Evolutionary conservation across 2,888 invertebrate genomes (phyloP), one percentile per base, ranked within the genome.

Genomic region (Punctoribates punctum): DNA sequence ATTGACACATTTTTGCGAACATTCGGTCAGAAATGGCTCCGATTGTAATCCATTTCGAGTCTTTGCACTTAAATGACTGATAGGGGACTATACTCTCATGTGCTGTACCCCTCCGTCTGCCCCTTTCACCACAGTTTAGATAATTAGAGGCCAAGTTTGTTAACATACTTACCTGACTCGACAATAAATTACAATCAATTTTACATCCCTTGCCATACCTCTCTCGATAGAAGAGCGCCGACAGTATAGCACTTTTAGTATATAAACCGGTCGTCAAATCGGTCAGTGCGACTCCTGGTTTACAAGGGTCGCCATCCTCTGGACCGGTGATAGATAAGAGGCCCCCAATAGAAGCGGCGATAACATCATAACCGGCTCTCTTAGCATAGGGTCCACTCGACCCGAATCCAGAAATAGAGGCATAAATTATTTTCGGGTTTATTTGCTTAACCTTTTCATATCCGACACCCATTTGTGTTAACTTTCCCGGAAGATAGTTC

Each of bases 81-180:
- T 98, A 97, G 0, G 97, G 97, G 0, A 97, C 97, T 78, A 98
- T 90, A 82, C 93, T 95, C 77, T 90, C 91, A 83, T 98, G 97
- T 0, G 92, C 92, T 0, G 96, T 96, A n/a, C 97, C 97, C 89
- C 91, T 91, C 73, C 93, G 87, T 77, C 87, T 85, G 0, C 91
- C 91, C 81, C 93, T 92, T 29, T 87, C 86, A 0, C 90, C 90
- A 70, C 90, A 90, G 83, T 97, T 98, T 38, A 98, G 85, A 84
- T 92, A 97, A 84, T 93, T 95, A 0, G 91, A 90, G 0, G 90
- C 96, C 15, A 96, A 87, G 83, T 97, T 96, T 27, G 93, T 92
- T 83, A 98, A 87, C 81, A 90, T 89, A 0, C 95, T 15, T 76
- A 85, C 88, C 87, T 96, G 96, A 0, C 96, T 95, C 0, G 95